Base-by-base conservation (phyloP, 2,888 invertebrate genomes). In the Sinelater perroti region DNA sequence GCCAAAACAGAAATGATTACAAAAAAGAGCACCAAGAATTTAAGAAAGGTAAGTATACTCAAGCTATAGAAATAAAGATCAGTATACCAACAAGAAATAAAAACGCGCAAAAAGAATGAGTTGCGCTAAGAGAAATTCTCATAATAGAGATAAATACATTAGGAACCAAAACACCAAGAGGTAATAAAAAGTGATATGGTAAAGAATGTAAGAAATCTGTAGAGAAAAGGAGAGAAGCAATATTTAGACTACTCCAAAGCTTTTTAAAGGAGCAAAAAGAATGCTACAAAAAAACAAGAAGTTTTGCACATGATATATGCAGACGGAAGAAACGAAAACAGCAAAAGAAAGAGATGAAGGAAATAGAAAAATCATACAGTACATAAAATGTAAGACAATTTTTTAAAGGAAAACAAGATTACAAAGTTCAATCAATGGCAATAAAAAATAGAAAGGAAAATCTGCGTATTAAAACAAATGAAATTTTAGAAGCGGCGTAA, bases 211-310 rank as follows among this genome's bases (percentile, higher is more conserved):
- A 30, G 11, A 11, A 30, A 30, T 8, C n/a, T 10, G 11, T 30
- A 30, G 5, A 30, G 11, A n/a, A 6, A 30, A 30, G 30, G 11
- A n/a, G 30, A 30, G n/a, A 30, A 30, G 30, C 5, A 6, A 30
- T 4, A 30, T 11, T 30, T 11, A 30, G 30, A 30, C n/a, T 30
- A 3, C 4, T 30, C 4, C 30, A 30, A n/a, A 3, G 30, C 30
- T 30, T 10, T 6, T 30, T 11, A n/a, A 30, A 30, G 11, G 30
- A 30, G 3, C 8, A 11, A 30, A 3, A 30, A 30, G 30, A 30
- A 30, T 11, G 11, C n/a, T 30, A 30, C n/a, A 30, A 30, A 11
- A 30, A 30, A n/a, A 11, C 30, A 30, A 30, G 30, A 30, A 30
- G 11, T 11, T 6, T 6, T 30, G 30, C 30, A 30, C 30, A 30